Conservation (phyloP, 2,113 vertebrate genomes). For the Nothobranchius furzeri region DNA sequence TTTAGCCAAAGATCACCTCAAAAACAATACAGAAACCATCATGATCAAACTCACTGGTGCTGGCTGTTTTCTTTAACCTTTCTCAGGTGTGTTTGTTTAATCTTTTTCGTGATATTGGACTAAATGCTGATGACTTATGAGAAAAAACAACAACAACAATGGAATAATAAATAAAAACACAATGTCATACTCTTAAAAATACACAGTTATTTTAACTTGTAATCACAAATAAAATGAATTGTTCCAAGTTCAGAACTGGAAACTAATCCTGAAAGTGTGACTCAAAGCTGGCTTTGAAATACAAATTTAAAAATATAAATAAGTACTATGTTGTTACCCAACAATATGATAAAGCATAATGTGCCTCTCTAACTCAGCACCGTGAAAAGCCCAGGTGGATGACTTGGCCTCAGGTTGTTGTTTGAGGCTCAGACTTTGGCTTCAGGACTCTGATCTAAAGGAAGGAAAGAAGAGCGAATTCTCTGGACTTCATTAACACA, state of each 20-base stretch:
- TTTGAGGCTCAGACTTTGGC: slow-evolving; percentile 85
- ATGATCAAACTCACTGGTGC: neutral
- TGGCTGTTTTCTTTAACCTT: slow-evolving; percentile 1
- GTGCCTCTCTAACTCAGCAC: slow-evolving; percentile 38
- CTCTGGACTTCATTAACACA: slow-evolving; percentile 89
- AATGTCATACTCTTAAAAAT: neutral
- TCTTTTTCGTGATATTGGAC: neutral
- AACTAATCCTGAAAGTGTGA: slow-evolving; percentile 6
- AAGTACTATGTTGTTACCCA: slow-evolving; percentile 6
- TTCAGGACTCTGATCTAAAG: slow-evolving; percentile 84
- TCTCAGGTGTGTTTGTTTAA: neutral
- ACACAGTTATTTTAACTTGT: no score
- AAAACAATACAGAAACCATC: no score
- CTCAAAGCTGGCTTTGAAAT: slow-evolving; percentile 4
- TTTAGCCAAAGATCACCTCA: no score
- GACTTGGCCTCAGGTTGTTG: slow-evolving; percentile 11
- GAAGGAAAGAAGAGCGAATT: slow-evolving; percentile 92
- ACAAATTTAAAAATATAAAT: slow-evolving; percentile 35
- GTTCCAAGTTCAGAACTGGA: slow-evolving; percentile 12
- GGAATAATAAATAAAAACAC: slow-evolving; percentile 10
- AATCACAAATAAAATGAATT: neutral
- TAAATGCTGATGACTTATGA: slow-evolving; percentile 4
- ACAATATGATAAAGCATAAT: neutral
- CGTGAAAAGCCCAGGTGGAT: slow-evolving; percentile 22
- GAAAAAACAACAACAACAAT: neutral